A percentile compares a stretch with the other conserved stretches of the same genome.
Conservation (phyloP, 1,140 invertebrate genomes). For the Lordiphosa clarofinis region DNA sequence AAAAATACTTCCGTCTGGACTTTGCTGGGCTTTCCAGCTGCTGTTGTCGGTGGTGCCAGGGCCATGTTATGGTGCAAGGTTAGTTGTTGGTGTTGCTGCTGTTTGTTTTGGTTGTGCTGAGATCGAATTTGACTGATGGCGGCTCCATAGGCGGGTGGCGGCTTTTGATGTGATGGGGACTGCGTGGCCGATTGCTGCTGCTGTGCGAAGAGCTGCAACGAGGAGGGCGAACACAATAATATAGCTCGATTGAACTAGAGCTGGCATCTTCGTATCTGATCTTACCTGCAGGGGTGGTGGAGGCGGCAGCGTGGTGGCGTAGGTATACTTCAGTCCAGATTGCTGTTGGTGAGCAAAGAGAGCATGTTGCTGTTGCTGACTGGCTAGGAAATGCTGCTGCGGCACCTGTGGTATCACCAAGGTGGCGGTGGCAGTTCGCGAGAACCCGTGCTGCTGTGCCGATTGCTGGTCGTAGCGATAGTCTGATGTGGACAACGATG, state of each 20-base stretch:
- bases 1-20: constrained; percentile 56
- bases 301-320: constrained; percentile 56
- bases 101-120: constrained; percentile 79
- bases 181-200: constrained; percentile 42
- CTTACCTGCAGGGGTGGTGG: constrained; percentile 67
- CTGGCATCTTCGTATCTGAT: too few relatives aligned
- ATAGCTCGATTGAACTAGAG: too few relatives aligned
- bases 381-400: constrained; percentile 55
- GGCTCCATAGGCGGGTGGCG: constrained; percentile 76
- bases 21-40: constrained; percentile 38
- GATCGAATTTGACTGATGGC: constrained; percentile 79
- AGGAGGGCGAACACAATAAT: background rate
- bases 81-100: constrained; percentile 48
- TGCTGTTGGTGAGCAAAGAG: constrained; percentile 52
- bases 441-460: constrained; percentile 40
- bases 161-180: constrained; percentile 73
- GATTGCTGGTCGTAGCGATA: constrained; percentile 56
- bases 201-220: constrained; percentile 59
- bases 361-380: constrained; percentile 33
- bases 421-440: constrained; percentile 35
- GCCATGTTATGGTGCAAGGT: constrained; percentile 46
- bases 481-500: constrained; percentile 40
- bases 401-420: constrained; percentile 61
- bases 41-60: constrained; percentile 53
- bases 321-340: constrained; percentile 58